Evolutionary conservation across 1,140 invertebrate species (phyloP).

Genomic region (Platorchestia sp.): DNA sequence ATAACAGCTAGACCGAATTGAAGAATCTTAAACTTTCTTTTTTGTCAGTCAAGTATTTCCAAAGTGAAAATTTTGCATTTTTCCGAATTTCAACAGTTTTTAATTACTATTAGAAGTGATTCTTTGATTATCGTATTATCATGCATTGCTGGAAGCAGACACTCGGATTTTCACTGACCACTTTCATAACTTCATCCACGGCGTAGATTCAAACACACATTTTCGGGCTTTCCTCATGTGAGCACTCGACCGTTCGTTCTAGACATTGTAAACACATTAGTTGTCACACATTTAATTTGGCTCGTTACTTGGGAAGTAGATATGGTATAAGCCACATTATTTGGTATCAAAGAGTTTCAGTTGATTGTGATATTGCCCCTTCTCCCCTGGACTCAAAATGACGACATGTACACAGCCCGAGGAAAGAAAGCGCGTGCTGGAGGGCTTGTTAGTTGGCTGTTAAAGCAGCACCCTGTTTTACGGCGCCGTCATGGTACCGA

Average conservation of each 20-base stretch:
- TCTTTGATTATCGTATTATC: no score
- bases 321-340: neutral
- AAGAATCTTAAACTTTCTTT: no score
- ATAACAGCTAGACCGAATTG: no score
- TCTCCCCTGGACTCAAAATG: neutral
- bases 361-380: neutral
- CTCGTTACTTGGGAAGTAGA: neutral
- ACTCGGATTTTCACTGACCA: no score
- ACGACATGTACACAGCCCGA: neutral
- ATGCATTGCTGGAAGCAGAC: no score
- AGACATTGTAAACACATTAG: neutral
- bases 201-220: neutral
- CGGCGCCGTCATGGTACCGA: neutral
- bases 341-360: neutral
- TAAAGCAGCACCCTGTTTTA: conserved; percentile 40
- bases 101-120: no score
- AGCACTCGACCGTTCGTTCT: neutral
- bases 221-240: neutral
- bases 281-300: no score
- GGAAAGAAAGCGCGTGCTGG: neutral
- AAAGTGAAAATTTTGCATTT: no score
- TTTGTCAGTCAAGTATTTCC: no score
- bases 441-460: conserved; percentile 10
- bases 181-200: no score
- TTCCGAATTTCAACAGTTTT: no score